Conservation (phyloP, 2,113 vertebrate species). For the Parotia lawesii region DNA sequence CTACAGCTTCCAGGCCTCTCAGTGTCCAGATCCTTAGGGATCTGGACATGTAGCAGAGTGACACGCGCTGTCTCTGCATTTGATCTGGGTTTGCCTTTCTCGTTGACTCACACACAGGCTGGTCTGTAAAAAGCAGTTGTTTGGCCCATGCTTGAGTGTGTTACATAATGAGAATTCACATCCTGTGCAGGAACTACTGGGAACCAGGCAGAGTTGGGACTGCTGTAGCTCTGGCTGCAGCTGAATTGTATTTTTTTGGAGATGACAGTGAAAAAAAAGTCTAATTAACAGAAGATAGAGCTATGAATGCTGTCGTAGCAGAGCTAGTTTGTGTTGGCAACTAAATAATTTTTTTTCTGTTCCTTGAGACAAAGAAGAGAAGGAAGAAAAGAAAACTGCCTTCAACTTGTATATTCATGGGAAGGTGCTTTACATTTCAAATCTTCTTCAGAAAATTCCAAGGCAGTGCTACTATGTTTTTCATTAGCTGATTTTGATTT, state of each 20-base stretch:
- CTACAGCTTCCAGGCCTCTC: neutral
- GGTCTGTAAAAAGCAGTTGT: neutral
- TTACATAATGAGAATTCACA: neutral
- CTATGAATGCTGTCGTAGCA: neutral
- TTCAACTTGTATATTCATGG: neutral
- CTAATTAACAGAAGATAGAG: neutral
- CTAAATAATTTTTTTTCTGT: neutral
- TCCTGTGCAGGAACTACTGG: neutral
- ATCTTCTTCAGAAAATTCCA: neutral
- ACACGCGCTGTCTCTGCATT: accelerated
- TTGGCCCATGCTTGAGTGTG: neutral
- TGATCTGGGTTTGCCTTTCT: neutral
- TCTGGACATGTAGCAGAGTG: neutral
- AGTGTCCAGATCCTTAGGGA: neutral
- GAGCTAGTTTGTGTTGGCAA: neutral
- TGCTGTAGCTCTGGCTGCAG: neutral
- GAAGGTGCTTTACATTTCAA: neutral
- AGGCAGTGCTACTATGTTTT: neutral
- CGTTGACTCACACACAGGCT: neutral
- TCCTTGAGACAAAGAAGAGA: neutral
- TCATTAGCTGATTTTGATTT: neutral
- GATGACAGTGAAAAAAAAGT: neutral
- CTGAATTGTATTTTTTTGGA: neutral
- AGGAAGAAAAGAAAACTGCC: neutral
- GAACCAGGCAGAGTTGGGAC: neutral